Evolutionary conservation across 1,140 invertebrate species (phyloP), one percentile per base, ranked within the genome.

Genomic region (Drosophila hydei): DNA sequence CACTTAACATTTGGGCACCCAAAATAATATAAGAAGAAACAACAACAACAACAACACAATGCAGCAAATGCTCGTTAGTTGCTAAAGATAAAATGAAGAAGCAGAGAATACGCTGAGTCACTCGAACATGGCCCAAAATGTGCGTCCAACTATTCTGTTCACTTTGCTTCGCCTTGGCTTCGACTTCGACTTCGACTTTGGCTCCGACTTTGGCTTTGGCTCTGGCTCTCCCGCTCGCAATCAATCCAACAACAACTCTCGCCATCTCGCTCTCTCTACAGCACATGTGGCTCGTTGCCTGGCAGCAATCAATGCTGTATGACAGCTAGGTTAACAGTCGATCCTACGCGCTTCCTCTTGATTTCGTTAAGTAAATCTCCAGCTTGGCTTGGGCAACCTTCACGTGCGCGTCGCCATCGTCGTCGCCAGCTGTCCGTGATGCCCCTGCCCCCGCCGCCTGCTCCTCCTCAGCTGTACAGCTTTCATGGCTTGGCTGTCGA

Each of bases 301-400:
- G 51, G 51, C 25, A 75, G 83, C 81, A 87, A 87, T 87, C 81
- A 87, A 87, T 87, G 81, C 83, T 87, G 81, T 88, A 87, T 87
- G 81, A 87, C 81, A 87, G 81, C 81, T 87, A 88, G 81, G 81
- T 81, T 87, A 87, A 88, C 83, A 69, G 83, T 76, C 75, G 81
- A 81, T 88, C 67, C 81, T 81, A 88, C 83, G 80, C 81, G 83
- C 83, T 87, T 87, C 83, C 83, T 87, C 78, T 88, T 87, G 84
- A 88, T 88, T 87, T 87, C 83, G 81, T 87, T 87, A 87, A 87
- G 83, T 87, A 87, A 87, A 87, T 87, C 81, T 83, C 69, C 75
- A 68, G 70, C 73, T 64, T 76, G 80, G 59, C 56, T 55, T 42
- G 77, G 77, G 81, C 81, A 85, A 85, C 81, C 81, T 85, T 85